These are phyloP conservation scores for Cephus rjabovi DNA, from an alignment of 2,888 invertebrate species.

Conservation along the genomic window DNA sequence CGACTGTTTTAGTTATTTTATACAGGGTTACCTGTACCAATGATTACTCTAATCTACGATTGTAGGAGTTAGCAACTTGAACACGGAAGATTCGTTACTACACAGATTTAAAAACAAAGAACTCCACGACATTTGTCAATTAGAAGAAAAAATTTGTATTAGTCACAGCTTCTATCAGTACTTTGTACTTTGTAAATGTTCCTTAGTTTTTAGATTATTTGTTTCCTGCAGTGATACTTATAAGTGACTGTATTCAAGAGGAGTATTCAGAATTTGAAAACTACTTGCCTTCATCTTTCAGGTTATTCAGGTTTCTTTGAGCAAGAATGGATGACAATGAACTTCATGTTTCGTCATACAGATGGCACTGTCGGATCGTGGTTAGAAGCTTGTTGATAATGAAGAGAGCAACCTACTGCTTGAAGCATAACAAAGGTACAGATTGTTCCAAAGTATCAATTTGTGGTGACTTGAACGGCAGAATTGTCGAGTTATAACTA, in stretches of 20 bases:
- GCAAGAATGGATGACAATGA: background rate
- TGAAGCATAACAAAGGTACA: background rate
- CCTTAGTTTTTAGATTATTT: background rate
- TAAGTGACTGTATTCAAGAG: background rate
- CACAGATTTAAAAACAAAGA: background rate
- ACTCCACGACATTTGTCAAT: background rate
- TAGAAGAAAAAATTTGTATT: background rate
- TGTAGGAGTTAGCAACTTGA: background rate
- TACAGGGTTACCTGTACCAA: background rate
- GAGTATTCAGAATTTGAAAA: background rate
- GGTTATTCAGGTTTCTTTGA: background rate
- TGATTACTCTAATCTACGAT: background rate
- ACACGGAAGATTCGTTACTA: background rate
- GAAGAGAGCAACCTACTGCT: background rate
- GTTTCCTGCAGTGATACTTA: background rate
- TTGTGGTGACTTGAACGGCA: background rate
- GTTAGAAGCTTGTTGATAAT: background rate
- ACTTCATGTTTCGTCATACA: background rate
- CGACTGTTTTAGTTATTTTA: background rate
- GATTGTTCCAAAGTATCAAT: background rate
- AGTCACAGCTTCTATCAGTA: background rate
- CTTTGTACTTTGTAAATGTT: background rate
- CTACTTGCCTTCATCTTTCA: background rate
- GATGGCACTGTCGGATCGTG: background rate
- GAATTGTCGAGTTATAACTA: background rate